Percentiles rank a stretch among this genome's conserved stretches.
These are phyloP conservation scores for Drosophila mayri DNA, from an alignment of 1,140 invertebrate genomes.

Conservation along the genomic window DNA sequence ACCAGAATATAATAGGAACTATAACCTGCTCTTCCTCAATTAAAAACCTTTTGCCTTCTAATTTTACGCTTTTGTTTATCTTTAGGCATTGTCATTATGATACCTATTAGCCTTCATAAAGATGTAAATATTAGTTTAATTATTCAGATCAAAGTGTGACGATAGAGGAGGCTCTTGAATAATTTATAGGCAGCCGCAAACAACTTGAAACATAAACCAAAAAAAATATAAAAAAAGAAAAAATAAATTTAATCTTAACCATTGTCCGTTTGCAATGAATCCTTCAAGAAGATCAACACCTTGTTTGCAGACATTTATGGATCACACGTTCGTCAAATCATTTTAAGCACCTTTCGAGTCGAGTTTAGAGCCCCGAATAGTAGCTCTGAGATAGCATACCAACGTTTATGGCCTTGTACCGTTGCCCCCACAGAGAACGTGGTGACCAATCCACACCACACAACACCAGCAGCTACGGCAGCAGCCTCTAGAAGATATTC, in stretches of 20 bases:
- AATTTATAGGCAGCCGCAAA: background rate
- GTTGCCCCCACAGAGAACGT: slow-evolving; percentile 6
- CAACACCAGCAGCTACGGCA: slow-evolving; percentile 36
- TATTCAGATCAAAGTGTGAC: slow-evolving; percentile 1
- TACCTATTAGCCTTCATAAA: slow-evolving; percentile 7
- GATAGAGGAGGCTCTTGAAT: background rate
- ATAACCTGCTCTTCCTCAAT: background rate
- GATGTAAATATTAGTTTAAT: slow-evolving; percentile 2
- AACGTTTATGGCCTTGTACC: slow-evolving; percentile 33
- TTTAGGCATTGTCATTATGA: slow-evolving; percentile 1
- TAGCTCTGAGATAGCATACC: slow-evolving; percentile 23
- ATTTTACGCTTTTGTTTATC: slow-evolving; percentile 6
- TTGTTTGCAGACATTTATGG: background rate
- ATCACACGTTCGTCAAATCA: background rate
- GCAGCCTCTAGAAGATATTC: slow-evolving; percentile 47
- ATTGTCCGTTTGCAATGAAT: background rate
- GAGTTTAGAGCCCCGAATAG: background rate
- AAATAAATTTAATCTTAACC: too few relatives aligned
- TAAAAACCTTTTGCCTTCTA: background rate
- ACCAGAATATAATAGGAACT: background rate
- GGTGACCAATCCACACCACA: slow-evolving; percentile 14
- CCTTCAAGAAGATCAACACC: background rate
- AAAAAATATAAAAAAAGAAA: background rate
- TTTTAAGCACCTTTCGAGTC: background rate
- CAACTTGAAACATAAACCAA: background rate